Evolutionary conservation across 2,888 invertebrate genomes (phyloP), one percentile per base, ranked within the genome.

Genomic region (Mechanitis mazaeus): DNA sequence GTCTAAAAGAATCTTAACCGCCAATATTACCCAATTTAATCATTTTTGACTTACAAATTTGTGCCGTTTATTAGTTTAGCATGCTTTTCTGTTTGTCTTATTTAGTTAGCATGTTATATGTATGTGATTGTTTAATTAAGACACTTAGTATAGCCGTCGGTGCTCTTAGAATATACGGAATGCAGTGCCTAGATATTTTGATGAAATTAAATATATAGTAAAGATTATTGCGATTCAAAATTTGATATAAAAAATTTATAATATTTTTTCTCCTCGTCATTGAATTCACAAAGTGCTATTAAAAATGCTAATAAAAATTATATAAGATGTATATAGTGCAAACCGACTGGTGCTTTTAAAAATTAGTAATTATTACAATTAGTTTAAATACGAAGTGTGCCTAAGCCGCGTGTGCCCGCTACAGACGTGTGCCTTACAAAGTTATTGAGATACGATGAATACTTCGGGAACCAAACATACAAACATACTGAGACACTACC

Each of bases 221-320:
- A 42, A 42, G 9, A 42, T 9, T 42, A 42, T 42, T 42, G 9
- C 42, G 3, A 55, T n/a, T 46, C 31, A 7, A 50, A 20, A 20
- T 20, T 31, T 31, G 5, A 50, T 50, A 11, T 31, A 31, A 50
- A 7, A 31, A 9, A 31, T 31, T 31, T 5, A 47, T 58, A 54
- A n/a, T n/a, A 3, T 59, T 54, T 50, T 9, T 56, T 56, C 57
- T 68, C 65, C 64, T 64, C 59, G 61, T 57, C 20, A 45, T 62
- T 67, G 61, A 68, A 69, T 70, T 68, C 83, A 84, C 84, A 72
- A 84, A 83, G 84, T 85, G 84, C 82, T 79, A 75, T 58, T 50
- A 55, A 56, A 54, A 38, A n/a, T 28, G 42, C n/a, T 55, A 60
- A 28, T n/a, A 42, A 59, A 47, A 45, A 20, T 20, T 42, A 33